These are phyloP conservation scores for Hypotaenidia okinawae DNA, from an alignment of 2,797 vertebrate species.

Conservation along the genomic window DNA sequence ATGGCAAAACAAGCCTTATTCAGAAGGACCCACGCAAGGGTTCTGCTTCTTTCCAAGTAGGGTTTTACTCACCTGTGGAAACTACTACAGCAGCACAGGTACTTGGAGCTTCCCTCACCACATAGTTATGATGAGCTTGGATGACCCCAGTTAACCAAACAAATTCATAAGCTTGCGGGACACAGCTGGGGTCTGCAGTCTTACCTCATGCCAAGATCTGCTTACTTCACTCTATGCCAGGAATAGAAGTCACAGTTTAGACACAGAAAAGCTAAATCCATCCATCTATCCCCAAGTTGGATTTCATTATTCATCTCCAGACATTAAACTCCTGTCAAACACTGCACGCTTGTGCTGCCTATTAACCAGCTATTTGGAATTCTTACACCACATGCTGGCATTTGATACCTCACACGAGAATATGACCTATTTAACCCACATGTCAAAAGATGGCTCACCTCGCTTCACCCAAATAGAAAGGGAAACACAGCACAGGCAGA, in stretches of 20 bases:
- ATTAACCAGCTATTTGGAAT: not conserved
- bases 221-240: not conserved
- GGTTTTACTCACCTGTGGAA: not conserved
- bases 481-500: not conserved
- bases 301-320: not conserved
- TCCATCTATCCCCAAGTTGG: not conserved
- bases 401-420: conserved; percentile 1
- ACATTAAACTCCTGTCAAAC: not conserved
- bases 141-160: not conserved
- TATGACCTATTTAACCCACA: not conserved
- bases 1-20: not conserved
- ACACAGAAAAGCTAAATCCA: not conserved
- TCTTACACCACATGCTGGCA: not conserved
- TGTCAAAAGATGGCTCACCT: not conserved
- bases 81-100: not conserved
- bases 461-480: not conserved
- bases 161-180: not conserved
- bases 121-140: not conserved
- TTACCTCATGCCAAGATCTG: not conserved
- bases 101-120: not conserved
- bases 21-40: not conserved
- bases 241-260: not conserved
- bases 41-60: not conserved
- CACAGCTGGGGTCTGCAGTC: not conserved
- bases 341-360: not conserved